phyloP scores from a whole-genome alignment of 1,140 invertebrate genomes.

The Zaprionus davidi region DNA sequence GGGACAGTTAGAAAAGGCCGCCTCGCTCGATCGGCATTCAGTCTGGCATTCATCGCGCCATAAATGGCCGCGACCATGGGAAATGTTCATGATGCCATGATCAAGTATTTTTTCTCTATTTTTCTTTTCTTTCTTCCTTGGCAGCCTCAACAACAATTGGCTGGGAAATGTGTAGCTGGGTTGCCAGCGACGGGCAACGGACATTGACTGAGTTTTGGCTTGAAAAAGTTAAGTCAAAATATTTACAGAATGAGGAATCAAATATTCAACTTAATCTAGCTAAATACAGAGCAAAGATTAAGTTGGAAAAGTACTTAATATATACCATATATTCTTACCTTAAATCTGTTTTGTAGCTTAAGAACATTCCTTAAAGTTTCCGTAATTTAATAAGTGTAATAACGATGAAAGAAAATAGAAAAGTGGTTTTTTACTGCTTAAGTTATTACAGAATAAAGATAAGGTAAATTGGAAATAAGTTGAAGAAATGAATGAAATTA shows the following conservation, averaged over 20 bases:
- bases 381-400: too few relatives aligned
- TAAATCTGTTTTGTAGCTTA: too few relatives aligned
- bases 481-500: too few relatives aligned
- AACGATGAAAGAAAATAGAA: too few relatives aligned
- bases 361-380: too few relatives aligned
- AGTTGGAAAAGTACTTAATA: too few relatives aligned
- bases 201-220: conserved; percentile 1
- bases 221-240: conserved; percentile 3
- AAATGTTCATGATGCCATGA: conserved; percentile 51
- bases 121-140: neutral
- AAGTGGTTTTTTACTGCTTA: too few relatives aligned
- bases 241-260: neutral
- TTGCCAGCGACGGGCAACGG: neutral
- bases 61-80: conserved; percentile 72
- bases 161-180: conserved; percentile 64
- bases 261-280: neutral
- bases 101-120: conserved; percentile 47
- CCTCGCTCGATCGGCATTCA: conserved; percentile 49
- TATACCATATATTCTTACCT: too few relatives aligned
- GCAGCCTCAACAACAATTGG: conserved; percentile 14
- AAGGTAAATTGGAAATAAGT: too few relatives aligned
- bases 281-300: neutral
- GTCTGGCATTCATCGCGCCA: conserved; percentile 63
- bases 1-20: conserved; percentile 80
- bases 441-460: too few relatives aligned